A percentile compares a stretch with the other conserved stretches of the same genome.
phyloP scores from a whole-genome alignment of 2,888 invertebrate genomes.

The Stegophylla sp. region DNA sequence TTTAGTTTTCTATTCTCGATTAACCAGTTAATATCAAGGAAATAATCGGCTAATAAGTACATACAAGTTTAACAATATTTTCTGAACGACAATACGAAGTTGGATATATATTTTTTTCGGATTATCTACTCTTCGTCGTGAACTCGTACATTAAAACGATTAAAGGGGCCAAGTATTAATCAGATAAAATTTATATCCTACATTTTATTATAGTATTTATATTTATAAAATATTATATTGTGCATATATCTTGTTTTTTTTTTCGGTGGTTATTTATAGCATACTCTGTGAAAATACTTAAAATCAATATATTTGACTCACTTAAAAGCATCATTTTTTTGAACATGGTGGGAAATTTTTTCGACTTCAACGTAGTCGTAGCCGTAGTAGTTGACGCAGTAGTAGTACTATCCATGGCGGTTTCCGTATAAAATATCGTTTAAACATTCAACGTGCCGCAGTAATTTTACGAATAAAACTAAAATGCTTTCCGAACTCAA shows the following conservation, averaged over 20 bases:
- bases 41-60: background rate
- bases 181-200: no score
- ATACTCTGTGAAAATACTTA: no score
- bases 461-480: background rate
- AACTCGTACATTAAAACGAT: no score
- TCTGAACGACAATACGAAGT: background rate
- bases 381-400: constrained; percentile 9
- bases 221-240: no score
- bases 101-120: no score
- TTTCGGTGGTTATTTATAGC: no score
- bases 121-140: no score
- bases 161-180: no score
- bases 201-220: no score
- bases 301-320: constrained; percentile 8
- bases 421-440: constrained; percentile 14
- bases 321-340: constrained; percentile 56
- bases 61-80: background rate
- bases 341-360: constrained; percentile 49
- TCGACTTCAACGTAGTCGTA: constrained; percentile 24
- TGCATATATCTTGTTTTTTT: no score
- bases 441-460: constrained; percentile 16
- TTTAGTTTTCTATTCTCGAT: background rate
- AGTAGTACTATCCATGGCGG: constrained; percentile 24
- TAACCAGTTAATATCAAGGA: background rate
- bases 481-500: background rate